Conservation (phyloP, 2,888 invertebrate genomes). For the Caenorhabditis imperialis region DNA sequence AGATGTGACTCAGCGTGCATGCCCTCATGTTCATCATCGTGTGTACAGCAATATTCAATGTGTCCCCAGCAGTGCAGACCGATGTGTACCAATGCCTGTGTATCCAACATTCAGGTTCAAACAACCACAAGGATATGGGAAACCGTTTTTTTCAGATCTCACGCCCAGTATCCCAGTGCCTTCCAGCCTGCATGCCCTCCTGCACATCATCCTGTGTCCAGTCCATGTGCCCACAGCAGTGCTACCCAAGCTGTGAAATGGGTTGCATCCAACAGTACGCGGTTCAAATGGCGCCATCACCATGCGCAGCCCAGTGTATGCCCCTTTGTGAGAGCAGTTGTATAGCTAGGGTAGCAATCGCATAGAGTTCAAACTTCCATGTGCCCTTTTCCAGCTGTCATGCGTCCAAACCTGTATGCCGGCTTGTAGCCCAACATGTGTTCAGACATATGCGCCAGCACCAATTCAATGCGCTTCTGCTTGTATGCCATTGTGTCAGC, state of each 20-base stretch:
- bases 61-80: slow-evolving; percentile 64
- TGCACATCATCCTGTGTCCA: slow-evolving; percentile 64
- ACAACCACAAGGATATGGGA: not conserved
- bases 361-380: not conserved
- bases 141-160: slow-evolving; percentile 11
- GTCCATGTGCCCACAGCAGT: slow-evolving; percentile 60
- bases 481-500: slow-evolving; percentile 63
- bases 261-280: slow-evolving; percentile 62
- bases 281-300: slow-evolving; percentile 58
- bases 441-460: slow-evolving; percentile 39
- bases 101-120: slow-evolving; percentile 50
- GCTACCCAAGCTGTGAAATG: slow-evolving; percentile 59
- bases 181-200: slow-evolving; percentile 63
- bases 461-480: slow-evolving; percentile 56
- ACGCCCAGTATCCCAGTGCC: slow-evolving; percentile 36
- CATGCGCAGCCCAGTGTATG: slow-evolving; percentile 60
- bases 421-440: slow-evolving; percentile 65
- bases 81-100: slow-evolving; percentile 67
- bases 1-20: slow-evolving; percentile 66
- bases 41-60: slow-evolving; percentile 58
- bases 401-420: slow-evolving; percentile 64
- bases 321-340: slow-evolving; percentile 56
- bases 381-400: slow-evolving; percentile 46
- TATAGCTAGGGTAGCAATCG: slow-evolving; percentile 38
- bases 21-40: slow-evolving; percentile 60